phyloP scores from a whole-genome alignment of 1,140 invertebrate species.

The Drosophila sp. region DNA sequence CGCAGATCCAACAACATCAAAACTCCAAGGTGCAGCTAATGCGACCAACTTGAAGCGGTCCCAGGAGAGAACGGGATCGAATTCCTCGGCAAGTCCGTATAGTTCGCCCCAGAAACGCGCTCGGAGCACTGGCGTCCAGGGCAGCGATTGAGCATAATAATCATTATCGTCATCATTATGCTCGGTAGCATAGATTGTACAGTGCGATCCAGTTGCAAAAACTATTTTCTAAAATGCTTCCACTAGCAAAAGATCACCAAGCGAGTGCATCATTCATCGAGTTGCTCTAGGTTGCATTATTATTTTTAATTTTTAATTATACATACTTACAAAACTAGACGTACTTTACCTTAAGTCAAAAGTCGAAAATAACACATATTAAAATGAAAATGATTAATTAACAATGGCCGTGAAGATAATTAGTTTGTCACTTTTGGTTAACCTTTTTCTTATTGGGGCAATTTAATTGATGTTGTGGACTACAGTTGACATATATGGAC shows the following conservation, averaged over 20 bases:
- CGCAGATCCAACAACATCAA: slow-evolving; percentile 63
- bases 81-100: slow-evolving; percentile 25
- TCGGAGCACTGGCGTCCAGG: slow-evolving; percentile 49
- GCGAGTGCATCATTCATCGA: neutral
- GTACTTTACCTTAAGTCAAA: neutral
- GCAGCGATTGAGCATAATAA: slow-evolving; percentile 46
- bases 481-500: no score
- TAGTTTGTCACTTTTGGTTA: no score
- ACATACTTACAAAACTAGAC: neutral
- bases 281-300: neutral
- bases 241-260: slow-evolving; percentile 1
- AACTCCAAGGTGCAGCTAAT: slow-evolving; percentile 48
- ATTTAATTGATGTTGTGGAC: no score
- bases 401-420: neutral
- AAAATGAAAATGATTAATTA: neutral
- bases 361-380: slow-evolving; percentile 9
- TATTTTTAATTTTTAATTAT: slow-evolving; percentile 4
- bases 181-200: slow-evolving; percentile 6
- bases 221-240: slow-evolving; percentile 12
- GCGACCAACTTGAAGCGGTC: slow-evolving; percentile 50
- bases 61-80: slow-evolving; percentile 53
- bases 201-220: slow-evolving; percentile 13
- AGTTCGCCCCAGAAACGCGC: slow-evolving; percentile 66
- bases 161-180: neutral
- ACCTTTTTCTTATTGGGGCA: no score